Evolutionary conservation across 2,888 invertebrate species (phyloP), one percentile per base, ranked within the genome.

Genomic region (Ornithoptera priamus): DNA sequence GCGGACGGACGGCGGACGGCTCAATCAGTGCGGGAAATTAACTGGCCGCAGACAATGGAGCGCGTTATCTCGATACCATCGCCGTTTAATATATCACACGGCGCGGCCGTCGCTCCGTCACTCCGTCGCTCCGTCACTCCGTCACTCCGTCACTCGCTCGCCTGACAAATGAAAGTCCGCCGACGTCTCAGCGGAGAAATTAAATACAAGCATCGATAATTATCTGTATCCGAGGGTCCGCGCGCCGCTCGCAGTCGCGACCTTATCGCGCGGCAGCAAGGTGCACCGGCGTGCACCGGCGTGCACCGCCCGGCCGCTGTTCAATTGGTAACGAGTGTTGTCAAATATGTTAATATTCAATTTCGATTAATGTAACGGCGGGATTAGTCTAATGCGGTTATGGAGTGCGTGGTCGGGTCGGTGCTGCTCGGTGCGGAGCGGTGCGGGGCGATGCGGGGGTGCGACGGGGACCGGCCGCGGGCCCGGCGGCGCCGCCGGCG

Each of bases 61-160:
- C 53, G 53, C 53, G 77, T 79, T 83, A 85, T 85, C 85, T 83
- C 81, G 82, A 82, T 81, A 80, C 78, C 81, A 83, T 85, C 84
- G 79, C 76, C 78, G 77, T 80, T 82, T 82, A 82, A 84, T 85
- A 84, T 78, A 84, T 85, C 85, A 84, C 81, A 80, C 79, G 75
- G 78, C 80, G 77, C 74, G 77, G 79, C 78, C 79, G 79, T 75
- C 81, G 79, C 84, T 36, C 36, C 36, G 36, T 36, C 36, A 2
- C 36, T 2, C 36, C 36, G 36, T 75, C 77, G 75, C 80, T 77
- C 80, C 75, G 81, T 78, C 81, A 76, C 78, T 72, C 80, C 72
- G 76, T 74, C 78, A 73, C 76, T 76, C 77, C 73, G 71, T 20
- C 65, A 39, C 50, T n/a, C 36, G 12, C 39, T 5, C 36, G 30